Evolutionary conservation across 2,113 vertebrate species (phyloP).

Genomic region (Pluvialis apricaria): DNA sequence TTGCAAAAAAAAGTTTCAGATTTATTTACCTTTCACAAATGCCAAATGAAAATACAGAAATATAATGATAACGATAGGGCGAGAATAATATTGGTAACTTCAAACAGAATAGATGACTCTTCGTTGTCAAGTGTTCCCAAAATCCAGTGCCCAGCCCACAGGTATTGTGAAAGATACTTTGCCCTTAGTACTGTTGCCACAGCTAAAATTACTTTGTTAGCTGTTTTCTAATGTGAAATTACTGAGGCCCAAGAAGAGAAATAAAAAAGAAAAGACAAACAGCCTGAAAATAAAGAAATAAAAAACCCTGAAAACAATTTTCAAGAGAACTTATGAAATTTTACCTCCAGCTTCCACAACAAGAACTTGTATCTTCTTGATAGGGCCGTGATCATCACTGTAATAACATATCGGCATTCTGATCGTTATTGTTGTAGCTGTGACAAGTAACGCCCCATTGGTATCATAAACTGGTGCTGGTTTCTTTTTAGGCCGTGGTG

Average conservation of each 20-base stretch:
- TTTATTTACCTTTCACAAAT: background rate
- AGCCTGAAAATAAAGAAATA: background rate
- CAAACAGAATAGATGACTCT: background rate
- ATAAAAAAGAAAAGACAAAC: background rate
- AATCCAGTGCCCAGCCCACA: background rate
- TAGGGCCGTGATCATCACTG: slow-evolving; percentile 91
- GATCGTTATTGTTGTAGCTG: slow-evolving; percentile 88
- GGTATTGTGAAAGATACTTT: background rate
- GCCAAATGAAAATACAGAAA: background rate
- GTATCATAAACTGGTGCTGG: slow-evolving; percentile 81
- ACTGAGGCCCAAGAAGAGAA: background rate
- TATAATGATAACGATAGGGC: background rate
- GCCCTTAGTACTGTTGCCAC: background rate
- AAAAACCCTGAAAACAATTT: background rate
- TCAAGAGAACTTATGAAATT: slow-evolving; percentile 1
- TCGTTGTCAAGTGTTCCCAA: background rate
- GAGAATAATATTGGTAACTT: background rate
- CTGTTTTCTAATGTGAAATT: background rate
- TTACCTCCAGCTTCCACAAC: slow-evolving; percentile 91
- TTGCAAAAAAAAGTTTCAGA: background rate
- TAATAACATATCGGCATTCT: slow-evolving; percentile 93
- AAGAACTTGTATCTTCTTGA: slow-evolving; percentile 91
- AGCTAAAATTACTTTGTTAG: background rate
- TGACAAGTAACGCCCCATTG: slow-evolving; percentile 82
- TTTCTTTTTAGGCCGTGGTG: slow-evolving; percentile 83